Evolutionary conservation across 2,797 vertebrate species (phyloP).

Genomic region (Muscicapa comitata): DNA sequence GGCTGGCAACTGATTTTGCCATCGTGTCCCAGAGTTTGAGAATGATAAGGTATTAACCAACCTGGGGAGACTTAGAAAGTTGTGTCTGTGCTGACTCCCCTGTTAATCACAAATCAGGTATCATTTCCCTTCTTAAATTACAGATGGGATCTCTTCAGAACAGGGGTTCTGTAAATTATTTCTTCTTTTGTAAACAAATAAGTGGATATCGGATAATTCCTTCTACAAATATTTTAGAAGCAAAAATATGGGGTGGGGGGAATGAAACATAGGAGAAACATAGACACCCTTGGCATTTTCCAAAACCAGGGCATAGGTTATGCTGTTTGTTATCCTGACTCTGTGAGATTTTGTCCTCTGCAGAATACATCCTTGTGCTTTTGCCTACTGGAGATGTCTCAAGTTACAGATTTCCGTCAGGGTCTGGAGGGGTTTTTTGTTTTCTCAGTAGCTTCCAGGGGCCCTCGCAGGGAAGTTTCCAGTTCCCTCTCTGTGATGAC

Average conservation of each 20-base stretch:
- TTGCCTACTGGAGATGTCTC: not conserved
- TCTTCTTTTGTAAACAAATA: not conserved
- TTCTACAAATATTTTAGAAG: not conserved
- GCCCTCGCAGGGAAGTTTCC: not conserved
- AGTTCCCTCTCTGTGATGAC: not conserved
- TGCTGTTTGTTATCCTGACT: not conserved
- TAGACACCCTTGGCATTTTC: not conserved
- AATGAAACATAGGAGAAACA: not conserved
- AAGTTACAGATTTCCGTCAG: not conserved
- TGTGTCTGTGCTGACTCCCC: not conserved
- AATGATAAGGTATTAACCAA: rapidly evolving
- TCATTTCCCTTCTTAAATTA: not conserved
- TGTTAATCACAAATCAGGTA: not conserved
- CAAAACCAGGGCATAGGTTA: not conserved
- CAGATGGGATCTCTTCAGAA: not conserved
- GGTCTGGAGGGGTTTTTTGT: not conserved
- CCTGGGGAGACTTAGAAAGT: not conserved
- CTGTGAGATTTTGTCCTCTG: not conserved
- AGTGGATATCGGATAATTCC: not conserved
- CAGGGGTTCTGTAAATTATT: not conserved
- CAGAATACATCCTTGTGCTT: not conserved
- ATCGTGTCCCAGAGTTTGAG: rapidly evolving
- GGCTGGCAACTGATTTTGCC: not conserved
- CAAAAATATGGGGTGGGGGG: not conserved
- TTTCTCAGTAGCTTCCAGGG: not conserved